Evolutionary conservation across 2,113 vertebrate species (phyloP), one percentile per base, ranked within the genome.

Genomic region (Scalopus aquaticus): DNA sequence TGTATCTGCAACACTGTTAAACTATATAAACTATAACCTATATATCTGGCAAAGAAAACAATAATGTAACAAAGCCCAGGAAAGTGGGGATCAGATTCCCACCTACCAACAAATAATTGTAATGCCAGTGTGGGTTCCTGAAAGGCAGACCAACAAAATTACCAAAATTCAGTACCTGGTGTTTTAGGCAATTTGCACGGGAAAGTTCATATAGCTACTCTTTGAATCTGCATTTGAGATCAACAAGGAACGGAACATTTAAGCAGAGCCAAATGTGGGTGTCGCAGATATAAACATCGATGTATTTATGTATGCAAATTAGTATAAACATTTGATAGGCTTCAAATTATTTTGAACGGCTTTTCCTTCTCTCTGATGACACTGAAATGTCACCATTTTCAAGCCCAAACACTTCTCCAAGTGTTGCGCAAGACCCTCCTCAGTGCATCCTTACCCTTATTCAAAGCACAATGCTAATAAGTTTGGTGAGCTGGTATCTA

Each of bases 311-410:
- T 97, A 85, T 92, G 90, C 84, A 96, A 93, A 96, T 96, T 87
- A 84, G 62, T 54, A 42, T 74, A 96, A 96, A 93, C 91, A 93
- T 95, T 90, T 85, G 65, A 93, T 93, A 94, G 87, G 44, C 49
- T 86, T 92, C 91, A 86, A 65, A 91, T 95, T 91, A 95, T 95
- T 96, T 77, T 65, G 78, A 91, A 90, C 42, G 39, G 64, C 72
- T 86, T 91, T 97, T 95, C 74, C 78, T 96, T 91, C 81, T 92
- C 58, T 95, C 78, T 94, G 88, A 82, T 94, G 88, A 96, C 86
- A 96, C 51, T 30, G 58, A 95, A 91, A 91, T 84, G 80, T 94
- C 82, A 92, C 49, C 88, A 6, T 46, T 46, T 88, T n/a, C 44
- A 89, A 65, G 67, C 69, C 37, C 58, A 44, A 64, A 51, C 10